A percentile compares a stretch with the other conserved stretches of the same genome.
Conservation (phyloP, 2,113 vertebrate genomes). For the Philantomba maxwellii region DNA sequence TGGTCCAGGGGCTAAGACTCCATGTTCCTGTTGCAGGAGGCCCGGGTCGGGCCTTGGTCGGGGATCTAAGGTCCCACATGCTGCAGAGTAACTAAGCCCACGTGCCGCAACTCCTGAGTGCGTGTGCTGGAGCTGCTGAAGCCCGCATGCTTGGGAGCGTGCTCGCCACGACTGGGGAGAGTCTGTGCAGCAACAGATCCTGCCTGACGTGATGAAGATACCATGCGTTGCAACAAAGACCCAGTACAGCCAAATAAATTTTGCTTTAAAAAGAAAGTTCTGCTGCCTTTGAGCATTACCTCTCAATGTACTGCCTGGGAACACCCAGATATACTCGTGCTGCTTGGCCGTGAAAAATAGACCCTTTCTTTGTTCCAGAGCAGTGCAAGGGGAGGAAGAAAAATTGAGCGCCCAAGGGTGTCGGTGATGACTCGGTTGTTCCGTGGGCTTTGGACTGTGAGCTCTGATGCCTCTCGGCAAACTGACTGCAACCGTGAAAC, state of each 20-base stretch:
- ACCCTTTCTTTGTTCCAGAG: background rate
- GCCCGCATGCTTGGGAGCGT: rapidly evolving
- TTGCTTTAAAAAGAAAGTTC: background rate
- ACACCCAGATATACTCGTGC: background rate
- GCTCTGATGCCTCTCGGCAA: background rate
- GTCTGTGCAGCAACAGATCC: background rate
- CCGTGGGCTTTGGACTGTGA: background rate
- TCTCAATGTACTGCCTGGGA: background rate
- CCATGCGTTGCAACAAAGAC: background rate
- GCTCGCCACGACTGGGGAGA: background rate
- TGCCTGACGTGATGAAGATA: background rate
- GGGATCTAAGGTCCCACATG: background rate
- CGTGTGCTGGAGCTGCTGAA: rapidly evolving
- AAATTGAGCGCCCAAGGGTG: background rate
- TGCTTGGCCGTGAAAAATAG: background rate
- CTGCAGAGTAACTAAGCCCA: background rate
- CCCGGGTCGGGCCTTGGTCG: rapidly evolving
- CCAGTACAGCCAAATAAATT: background rate
- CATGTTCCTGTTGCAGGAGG: background rate
- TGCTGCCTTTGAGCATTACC: background rate
- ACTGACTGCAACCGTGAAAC: background rate
- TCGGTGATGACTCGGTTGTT: rapidly evolving
- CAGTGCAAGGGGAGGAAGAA: background rate
- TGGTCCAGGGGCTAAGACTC: too few species aligned
- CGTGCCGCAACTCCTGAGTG: background rate